Base-by-base conservation (phyloP, 2,797 vertebrate species). In the Uromys caudimaculatus region DNA sequence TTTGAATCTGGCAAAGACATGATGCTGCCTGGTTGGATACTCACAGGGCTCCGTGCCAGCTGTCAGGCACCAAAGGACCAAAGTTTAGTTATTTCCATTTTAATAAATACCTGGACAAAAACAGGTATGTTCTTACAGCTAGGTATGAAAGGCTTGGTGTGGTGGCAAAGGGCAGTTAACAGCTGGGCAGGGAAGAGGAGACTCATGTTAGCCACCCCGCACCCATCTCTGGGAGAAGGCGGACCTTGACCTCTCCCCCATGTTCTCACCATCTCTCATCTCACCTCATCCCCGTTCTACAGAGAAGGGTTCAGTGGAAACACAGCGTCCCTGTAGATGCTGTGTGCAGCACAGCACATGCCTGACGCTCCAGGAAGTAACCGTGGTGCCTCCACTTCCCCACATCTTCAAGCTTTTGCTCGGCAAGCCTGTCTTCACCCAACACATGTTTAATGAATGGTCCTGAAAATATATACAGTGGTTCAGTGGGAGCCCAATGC, bases 251-350 rank as follows among this genome's bases (percentile, higher is more conserved):
- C 27, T 50, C n/a, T 38, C 11, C 27, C 73, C n/a, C 19, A 47
- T 0, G 12, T 41, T 77, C 17, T 21, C 77, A 29, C 10, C 21
- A 0, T 62, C 47, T 47, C 41, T 87, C 21, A 32, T 58, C 17
- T 87, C 2, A 44, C 76, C 62, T 50, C 21, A 73, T 67, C 58
- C 41, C 38, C 87, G n/a, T 82, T 93, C 50, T 10, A 19, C 4
- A 67, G 47, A 88, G 60, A 85, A 93, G 32, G 10, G 84, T 71
- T 44, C 29, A 27, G 32, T 95, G 86, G 77, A 96, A 78, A 17
- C 5, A 21, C 0, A 11, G 24, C 62, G 58, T 87, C 62, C 32
- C 32, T 9, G 8, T 32, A 17, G 77, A 85, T 27, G 27, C 14
- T 38, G 12, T 41, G 32, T 73, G 9, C 4, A 90, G 32, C 21